Evolutionary conservation across 2,797 vertebrate genomes (phyloP).

Genomic region (Falco naumanni): DNA sequence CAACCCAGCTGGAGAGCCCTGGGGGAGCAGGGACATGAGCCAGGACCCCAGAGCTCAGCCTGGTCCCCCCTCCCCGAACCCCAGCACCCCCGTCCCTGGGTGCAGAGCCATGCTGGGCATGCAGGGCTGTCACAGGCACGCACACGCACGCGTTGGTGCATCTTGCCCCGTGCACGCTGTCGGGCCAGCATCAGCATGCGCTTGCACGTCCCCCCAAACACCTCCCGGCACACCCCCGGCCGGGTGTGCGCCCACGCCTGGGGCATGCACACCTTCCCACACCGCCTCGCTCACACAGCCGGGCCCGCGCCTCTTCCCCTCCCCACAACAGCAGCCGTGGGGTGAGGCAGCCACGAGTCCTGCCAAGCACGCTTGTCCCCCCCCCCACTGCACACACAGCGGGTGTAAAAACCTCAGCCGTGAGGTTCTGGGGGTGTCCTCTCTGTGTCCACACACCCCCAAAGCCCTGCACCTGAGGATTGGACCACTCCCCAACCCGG

Average conservation of each 20-base stretch:
- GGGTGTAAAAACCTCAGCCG: background rate
- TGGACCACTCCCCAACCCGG: background rate
- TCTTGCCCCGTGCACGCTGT: background rate
- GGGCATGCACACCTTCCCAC: background rate
- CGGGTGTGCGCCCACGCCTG: background rate
- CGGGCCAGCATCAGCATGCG: background rate
- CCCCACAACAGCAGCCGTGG: background rate
- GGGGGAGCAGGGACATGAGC: background rate
- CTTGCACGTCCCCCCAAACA: background rate
- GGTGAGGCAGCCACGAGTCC: background rate
- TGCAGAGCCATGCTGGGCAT: background rate
- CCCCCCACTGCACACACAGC: rapidly evolving
- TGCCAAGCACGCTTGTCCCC: background rate
- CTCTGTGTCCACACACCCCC: rapidly evolving
- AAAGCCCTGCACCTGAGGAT: background rate
- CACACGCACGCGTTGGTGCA: background rate
- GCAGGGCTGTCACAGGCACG: rapidly evolving
- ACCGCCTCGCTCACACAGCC: background rate
- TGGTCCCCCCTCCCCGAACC: rapidly evolving
- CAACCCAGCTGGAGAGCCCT: background rate
- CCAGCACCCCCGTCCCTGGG: rapidly evolving
- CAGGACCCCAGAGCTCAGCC: background rate
- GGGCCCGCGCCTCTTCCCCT: background rate
- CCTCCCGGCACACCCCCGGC: background rate
- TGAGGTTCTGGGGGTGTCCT: background rate